Percentiles rank a stretch among this genome's conserved stretches.
phyloP scores from a whole-genome alignment of 2,797 vertebrate genomes.

The Xenentodon cancila region DNA sequence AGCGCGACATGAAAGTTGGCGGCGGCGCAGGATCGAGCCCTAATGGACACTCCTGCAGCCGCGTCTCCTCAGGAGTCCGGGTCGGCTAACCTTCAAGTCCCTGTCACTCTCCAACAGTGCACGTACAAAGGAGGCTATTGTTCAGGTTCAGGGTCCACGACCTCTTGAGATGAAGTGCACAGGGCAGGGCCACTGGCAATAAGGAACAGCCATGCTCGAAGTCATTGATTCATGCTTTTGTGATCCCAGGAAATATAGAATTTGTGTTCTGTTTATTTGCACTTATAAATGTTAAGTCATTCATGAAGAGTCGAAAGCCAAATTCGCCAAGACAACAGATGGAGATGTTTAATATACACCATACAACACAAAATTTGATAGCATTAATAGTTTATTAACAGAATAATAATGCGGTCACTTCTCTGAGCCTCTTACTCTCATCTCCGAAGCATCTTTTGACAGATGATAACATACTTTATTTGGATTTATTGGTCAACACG shows the following conservation, averaged over 20 bases:
- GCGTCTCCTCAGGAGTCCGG: constrained; percentile 64
- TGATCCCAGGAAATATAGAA: constrained; percentile 4
- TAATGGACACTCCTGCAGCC: constrained; percentile 70
- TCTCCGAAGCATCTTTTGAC: too few species aligned
- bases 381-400: neutral
- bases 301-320: neutral
- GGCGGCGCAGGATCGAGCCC: constrained; percentile 43
- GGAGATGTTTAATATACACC: neutral
- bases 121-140: constrained; percentile 74
- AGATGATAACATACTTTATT: too few species aligned
- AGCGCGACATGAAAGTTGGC: constrained; percentile 71
- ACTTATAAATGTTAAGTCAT: neutral
- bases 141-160: constrained; percentile 58
- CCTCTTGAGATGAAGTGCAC: constrained; percentile 57
- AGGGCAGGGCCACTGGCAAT: constrained; percentile 33
- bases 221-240: constrained; percentile 17
- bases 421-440: too few species aligned
- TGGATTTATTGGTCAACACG: too few species aligned
- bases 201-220: constrained; percentile 19
- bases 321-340: neutral
- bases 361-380: neutral
- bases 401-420: neutral
- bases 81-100: constrained; percentile 69
- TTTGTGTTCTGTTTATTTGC: neutral
- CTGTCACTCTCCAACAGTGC: constrained; percentile 63